phyloP scores from a whole-genome alignment of 2,113 vertebrate genomes.

The Desmodus rotundus region DNA sequence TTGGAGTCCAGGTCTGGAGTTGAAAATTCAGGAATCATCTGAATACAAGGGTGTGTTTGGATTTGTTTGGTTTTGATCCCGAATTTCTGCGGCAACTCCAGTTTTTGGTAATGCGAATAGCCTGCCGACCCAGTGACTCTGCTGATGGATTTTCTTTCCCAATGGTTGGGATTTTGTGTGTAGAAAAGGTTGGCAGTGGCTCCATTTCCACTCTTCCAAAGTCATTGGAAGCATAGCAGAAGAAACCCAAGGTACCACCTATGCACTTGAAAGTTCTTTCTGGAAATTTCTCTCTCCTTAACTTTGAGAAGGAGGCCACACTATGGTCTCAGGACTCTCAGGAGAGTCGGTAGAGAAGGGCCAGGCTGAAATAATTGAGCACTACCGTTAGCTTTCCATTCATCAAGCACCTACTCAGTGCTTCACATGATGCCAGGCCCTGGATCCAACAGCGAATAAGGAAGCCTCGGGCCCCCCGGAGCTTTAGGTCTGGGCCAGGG shows the following conservation, averaged over 20 bases:
- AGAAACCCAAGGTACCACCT: neutral
- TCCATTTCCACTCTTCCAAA: neutral
- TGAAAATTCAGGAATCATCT: neutral
- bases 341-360: neutral
- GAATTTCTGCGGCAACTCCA: neutral
- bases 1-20: neutral
- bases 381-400: neutral
- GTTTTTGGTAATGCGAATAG: conserved; percentile 56
- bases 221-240: neutral
- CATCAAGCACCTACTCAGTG: neutral
- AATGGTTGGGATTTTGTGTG: neutral
- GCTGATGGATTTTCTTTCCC: neutral
- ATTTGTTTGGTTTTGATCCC: neutral
- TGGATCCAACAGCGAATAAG: neutral
- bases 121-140: conserved; percentile 29
- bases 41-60: neutral
- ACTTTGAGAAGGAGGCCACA: neutral
- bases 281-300: neutral
- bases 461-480: neutral
- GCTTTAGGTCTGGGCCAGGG: neutral
- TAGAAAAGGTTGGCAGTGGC: neutral
- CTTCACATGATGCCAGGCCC: neutral
- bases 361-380: neutral
- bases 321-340: neutral
- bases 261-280: neutral